These are phyloP conservation scores for Craseonycteris thonglongyai DNA, from an alignment of 2,113 vertebrate genomes.

Conservation along the genomic window DNA sequence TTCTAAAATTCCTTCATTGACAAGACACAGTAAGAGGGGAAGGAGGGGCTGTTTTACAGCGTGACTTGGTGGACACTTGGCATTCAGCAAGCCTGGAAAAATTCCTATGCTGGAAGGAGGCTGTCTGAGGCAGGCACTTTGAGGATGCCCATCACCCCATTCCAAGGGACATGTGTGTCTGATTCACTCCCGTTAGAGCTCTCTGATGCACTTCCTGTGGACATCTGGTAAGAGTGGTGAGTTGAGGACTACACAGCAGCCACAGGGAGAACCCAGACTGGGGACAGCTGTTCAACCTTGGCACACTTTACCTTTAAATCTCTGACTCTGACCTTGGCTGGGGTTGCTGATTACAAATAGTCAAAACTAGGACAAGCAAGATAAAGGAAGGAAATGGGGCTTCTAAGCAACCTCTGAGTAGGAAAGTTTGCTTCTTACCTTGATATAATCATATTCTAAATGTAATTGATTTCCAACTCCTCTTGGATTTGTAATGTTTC, in stretches of 20 bases:
- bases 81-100: neutral
- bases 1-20: neutral
- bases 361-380: neutral
- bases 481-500: neutral
- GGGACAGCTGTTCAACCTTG: neutral
- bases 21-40: neutral
- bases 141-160: neutral
- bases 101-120: neutral
- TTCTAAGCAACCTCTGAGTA: neutral
- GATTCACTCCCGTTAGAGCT: neutral
- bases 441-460: neutral
- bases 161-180: neutral
- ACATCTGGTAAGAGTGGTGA: neutral
- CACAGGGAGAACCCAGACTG: neutral
- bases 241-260: neutral
- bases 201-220: neutral
- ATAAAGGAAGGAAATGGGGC: neutral
- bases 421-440: slow-evolving; percentile 6
- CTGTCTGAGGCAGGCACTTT: neutral
- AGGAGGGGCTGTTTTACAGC: neutral
- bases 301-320: neutral
- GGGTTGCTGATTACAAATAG: neutral
- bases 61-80: neutral
- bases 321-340: neutral
- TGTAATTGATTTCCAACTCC: neutral